These are phyloP conservation scores for Stenchaetothrips biformis DNA, from an alignment of 2,888 invertebrate species.

Conservation along the genomic window DNA sequence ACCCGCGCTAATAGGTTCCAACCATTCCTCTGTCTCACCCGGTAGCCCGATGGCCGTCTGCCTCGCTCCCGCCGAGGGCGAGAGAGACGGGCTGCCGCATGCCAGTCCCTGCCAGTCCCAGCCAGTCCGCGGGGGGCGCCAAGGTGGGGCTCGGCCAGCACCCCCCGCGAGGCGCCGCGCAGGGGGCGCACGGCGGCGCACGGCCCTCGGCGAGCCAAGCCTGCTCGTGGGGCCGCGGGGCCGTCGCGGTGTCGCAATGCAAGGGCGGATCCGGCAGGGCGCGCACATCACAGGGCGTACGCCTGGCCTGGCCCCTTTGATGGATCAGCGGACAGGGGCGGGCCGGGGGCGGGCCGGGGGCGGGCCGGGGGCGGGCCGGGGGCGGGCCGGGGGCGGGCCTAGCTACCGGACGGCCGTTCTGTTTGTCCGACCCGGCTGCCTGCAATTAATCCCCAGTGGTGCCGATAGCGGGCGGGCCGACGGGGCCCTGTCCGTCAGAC, in stretches of 20 bases:
- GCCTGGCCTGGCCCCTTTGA: neutral
- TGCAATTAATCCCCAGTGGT: neutral
- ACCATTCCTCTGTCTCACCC: neutral
- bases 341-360: neutral
- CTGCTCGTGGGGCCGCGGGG: too few relatives aligned
- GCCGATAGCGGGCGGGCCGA: too few relatives aligned
- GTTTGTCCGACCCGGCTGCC: neutral
- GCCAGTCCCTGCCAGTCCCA: neutral
- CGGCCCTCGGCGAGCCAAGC: neutral
- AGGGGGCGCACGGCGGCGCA: neutral
- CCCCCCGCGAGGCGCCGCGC: neutral
- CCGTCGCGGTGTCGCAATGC: too few relatives aligned
- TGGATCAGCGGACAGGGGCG: neutral
- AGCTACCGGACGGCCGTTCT: neutral
- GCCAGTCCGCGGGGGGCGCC: neutral
- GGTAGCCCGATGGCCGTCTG: too few relatives aligned
- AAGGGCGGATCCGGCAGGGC: neutral
- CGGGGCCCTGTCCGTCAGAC: neutral
- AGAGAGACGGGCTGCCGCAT: too few relatives aligned
- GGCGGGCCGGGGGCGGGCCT: neutral
- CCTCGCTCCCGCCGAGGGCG: too few relatives aligned
- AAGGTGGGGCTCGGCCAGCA: neutral
- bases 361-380: neutral
- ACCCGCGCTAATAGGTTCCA: too few relatives aligned
- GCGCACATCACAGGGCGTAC: neutral